Base-by-base conservation (phyloP, 2,797 vertebrate species). In the Sebastes minor region DNA sequence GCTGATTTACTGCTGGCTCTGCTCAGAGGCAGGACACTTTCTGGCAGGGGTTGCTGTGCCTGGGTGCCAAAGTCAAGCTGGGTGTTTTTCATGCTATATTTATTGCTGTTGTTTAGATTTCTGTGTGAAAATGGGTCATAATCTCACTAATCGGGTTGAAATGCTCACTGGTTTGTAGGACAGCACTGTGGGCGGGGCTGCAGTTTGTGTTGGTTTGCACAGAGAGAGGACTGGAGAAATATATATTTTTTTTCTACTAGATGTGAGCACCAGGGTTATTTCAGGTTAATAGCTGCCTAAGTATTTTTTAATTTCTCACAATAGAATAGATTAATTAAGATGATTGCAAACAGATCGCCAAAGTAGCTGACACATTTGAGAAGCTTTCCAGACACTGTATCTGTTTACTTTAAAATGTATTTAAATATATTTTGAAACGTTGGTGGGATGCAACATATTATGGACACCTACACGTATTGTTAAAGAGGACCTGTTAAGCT, bases 61-160 rank as follows among this genome's bases (percentile, higher is more conserved):
- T 56, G 61, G 55, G 23, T 82, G 76, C 84, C 78, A 87, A 86
- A 81, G 46, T 74, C 81, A 83, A 69, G 67, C 66, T n/a, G 35
- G 60, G 33, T 25, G 25, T 80, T 86, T 82, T 79, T 64, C 74
- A 67, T 74, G 23, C 83, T 80, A 20, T 33, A 62, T 88, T 82
- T 85, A 71, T 56, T 55, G 76, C 72, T 77, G 27, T 81, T 91
- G 69, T 85, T 84, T 69, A 28, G 64, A 81, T 64, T 25, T 52
- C 35, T 67, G 68, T 67, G 30, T 74, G 74, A 89, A 77, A 76
- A 66, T 66, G 60, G 71, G 72, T 75, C 33, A 9, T 42, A 67
- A 87, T 75, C 80, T 74, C 62, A 69, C 56, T 82, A 82, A 91
- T 85, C 33, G 59, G 60, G 65, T 72, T 85, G 35, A 69, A 74